Evolutionary conservation across 2,888 invertebrate species (phyloP).

Genomic region (Melitaea athalia): DNA sequence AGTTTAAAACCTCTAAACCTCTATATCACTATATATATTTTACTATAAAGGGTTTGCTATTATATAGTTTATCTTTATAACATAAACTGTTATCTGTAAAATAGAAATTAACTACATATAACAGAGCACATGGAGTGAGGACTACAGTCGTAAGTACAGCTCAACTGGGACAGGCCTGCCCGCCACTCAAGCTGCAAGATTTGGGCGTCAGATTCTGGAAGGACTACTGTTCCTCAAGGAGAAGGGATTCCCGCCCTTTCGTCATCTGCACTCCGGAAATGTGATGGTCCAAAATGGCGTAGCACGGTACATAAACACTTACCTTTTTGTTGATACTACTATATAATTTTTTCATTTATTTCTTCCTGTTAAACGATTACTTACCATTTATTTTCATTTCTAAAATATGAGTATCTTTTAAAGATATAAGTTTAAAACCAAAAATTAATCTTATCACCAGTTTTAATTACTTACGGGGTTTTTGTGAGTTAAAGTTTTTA

Average conservation of each 20-base stretch:
- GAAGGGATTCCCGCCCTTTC: constrained; percentile 92
- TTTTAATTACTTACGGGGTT: no score
- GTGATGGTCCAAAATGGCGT: constrained; percentile 96
- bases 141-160: constrained; percentile 89
- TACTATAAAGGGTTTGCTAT: no score
- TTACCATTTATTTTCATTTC: no score
- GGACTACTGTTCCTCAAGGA: constrained; percentile 92
- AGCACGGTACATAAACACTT: constrained; percentile 84
- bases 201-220: constrained; percentile 94
- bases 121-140: constrained; percentile 91
- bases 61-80: no score
- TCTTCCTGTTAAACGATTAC: not conserved
- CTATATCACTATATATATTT: no score
- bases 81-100: not conserved
- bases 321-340: not conserved
- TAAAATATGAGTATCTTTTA: no score
- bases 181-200: constrained; percentile 90
- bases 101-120: constrained; percentile 15
- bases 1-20: no score
- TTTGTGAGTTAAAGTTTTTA: no score
- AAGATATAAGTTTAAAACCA: no score
- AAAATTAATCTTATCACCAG: no score
- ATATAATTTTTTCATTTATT: not conserved
- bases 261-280: constrained; percentile 94
- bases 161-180: constrained; percentile 86